phyloP scores from a whole-genome alignment of 2,888 invertebrate species.

The Carcina quercana region DNA sequence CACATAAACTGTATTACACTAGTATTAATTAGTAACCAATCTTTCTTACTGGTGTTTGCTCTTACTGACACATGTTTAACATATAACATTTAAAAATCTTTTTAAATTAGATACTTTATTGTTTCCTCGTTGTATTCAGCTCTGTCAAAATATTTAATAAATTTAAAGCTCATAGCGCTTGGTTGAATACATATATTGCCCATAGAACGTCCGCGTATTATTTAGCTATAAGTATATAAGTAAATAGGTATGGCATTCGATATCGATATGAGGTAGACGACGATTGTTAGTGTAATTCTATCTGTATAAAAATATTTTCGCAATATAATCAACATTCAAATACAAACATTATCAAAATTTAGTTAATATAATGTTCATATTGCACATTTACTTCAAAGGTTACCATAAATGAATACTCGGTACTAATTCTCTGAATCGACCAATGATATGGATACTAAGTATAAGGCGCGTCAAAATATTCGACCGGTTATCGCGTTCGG shows the following conservation, averaged over 20 bases:
- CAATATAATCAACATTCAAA: slow-evolving; percentile 70
- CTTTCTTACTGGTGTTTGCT: too few relatives aligned
- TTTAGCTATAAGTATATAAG: too few relatives aligned
- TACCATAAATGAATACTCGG: slow-evolving; percentile 29
- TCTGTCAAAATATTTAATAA: too few relatives aligned
- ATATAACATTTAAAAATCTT: too few relatives aligned
- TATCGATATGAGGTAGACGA: slow-evolving; percentile 70
- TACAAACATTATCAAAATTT: slow-evolving; percentile 71
- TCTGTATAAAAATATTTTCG: slow-evolving; percentile 73
- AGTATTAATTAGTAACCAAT: too few relatives aligned
- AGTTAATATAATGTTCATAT: slow-evolving; percentile 58
- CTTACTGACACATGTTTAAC: too few relatives aligned
- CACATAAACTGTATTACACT: too few relatives aligned
- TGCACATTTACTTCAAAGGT: slow-evolving; percentile 44
- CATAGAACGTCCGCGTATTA: too few relatives aligned
- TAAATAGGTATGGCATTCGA: too few relatives aligned
- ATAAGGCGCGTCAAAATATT: slow-evolving; percentile 26
- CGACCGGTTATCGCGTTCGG: slow-evolving; percentile 14
- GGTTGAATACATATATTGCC: too few relatives aligned
- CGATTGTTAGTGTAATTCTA: slow-evolving; percentile 53
- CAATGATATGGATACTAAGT: slow-evolving; percentile 32
- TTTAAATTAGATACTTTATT: too few relatives aligned
- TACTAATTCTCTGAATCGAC: slow-evolving; percentile 29
- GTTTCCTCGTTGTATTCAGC: slow-evolving; percentile 17
- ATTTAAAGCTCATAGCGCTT: too few relatives aligned